A percentile compares a stretch with the other conserved stretches of the same genome.
Evolutionary conservation across 2,888 invertebrate genomes (phyloP).

Genomic region (Helleia helle): DNA sequence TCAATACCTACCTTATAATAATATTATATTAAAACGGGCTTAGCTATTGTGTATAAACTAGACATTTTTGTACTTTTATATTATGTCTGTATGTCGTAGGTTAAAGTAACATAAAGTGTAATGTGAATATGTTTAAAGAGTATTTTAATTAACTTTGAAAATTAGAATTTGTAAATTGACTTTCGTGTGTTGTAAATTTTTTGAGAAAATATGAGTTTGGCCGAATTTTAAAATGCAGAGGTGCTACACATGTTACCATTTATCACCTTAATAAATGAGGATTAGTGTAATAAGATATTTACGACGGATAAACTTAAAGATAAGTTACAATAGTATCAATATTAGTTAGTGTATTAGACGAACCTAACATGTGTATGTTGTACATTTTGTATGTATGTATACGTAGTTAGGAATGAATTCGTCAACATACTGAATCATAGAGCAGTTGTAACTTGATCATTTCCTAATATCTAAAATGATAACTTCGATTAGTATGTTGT

Average conservation of each 20-base stretch:
- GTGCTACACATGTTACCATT: constrained; percentile 65
- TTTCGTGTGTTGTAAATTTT: too few relatives aligned
- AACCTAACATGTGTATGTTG: constrained; percentile 3
- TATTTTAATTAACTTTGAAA: too few relatives aligned
- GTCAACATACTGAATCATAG: neutral
- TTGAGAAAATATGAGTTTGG: too few relatives aligned
- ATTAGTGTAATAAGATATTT: constrained; percentile 1
- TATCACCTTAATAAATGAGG: constrained; percentile 25
- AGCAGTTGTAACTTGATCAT: too few relatives aligned
- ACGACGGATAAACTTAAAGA: constrained; percentile 2
- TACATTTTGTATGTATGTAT: constrained; percentile 4
- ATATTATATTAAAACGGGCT: constrained; percentile 19
- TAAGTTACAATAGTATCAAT: neutral
- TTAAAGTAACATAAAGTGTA: neutral
- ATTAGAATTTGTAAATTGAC: too few relatives aligned
- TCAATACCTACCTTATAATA: too few relatives aligned
- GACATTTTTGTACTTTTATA: constrained; percentile 32
- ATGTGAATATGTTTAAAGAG: too few relatives aligned
- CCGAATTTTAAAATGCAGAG: constrained; percentile 21
- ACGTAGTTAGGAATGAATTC: neutral
- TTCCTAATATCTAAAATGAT: neutral
- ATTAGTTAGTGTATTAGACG: constrained; percentile 1
- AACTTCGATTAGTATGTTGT: constrained; percentile 15
- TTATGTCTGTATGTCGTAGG: constrained; percentile 13
- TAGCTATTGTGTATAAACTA: constrained; percentile 18